Conservation (phyloP, 2,113 vertebrate genomes). For the Pristiophorus japonicus region DNA sequence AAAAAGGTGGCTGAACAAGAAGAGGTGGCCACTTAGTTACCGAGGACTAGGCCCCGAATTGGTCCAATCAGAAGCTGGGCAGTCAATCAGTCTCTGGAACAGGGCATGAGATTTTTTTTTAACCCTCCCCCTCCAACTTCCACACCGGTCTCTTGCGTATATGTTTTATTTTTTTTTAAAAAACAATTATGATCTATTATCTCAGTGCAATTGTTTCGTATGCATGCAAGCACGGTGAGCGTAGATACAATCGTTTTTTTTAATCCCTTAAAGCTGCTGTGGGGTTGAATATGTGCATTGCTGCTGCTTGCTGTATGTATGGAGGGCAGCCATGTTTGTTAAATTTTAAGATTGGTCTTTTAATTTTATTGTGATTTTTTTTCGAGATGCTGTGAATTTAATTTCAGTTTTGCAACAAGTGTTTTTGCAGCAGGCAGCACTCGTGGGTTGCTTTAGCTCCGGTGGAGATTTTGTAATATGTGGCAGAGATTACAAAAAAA, state of each 20-base stretch:
- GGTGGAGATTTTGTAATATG: not conserved
- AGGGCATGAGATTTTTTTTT: slow-evolving; percentile 9
- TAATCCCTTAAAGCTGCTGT: not conserved
- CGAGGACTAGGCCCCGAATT: not conserved
- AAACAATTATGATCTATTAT: not conserved
- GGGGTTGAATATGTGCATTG: slow-evolving; percentile 17
- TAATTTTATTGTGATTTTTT: not conserved
- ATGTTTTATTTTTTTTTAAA: not conserved
- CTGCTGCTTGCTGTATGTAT: slow-evolving; percentile 34
- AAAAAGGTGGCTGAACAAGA: not conserved
- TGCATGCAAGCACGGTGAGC: slow-evolving; percentile 14
- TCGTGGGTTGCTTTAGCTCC: not conserved
- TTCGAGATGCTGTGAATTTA: not conserved
- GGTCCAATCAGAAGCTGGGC: slow-evolving; percentile 28
- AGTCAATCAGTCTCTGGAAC: not conserved
- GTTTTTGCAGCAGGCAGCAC: not conserved
- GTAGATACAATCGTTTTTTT: not conserved
- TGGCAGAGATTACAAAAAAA: not conserved
- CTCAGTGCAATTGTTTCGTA: not conserved
- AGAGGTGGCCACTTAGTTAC: slow-evolving; percentile 5
- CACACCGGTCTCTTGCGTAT: not conserved
- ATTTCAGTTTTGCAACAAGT: slow-evolving; percentile 30
- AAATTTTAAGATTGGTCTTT: slow-evolving; percentile 34
- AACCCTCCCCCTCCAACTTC: no score
- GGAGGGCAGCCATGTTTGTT: slow-evolving; percentile 37